phyloP scores from a whole-genome alignment of 35 echinoderm and acorn worm species.

The Lytechinus pictus region DNA sequence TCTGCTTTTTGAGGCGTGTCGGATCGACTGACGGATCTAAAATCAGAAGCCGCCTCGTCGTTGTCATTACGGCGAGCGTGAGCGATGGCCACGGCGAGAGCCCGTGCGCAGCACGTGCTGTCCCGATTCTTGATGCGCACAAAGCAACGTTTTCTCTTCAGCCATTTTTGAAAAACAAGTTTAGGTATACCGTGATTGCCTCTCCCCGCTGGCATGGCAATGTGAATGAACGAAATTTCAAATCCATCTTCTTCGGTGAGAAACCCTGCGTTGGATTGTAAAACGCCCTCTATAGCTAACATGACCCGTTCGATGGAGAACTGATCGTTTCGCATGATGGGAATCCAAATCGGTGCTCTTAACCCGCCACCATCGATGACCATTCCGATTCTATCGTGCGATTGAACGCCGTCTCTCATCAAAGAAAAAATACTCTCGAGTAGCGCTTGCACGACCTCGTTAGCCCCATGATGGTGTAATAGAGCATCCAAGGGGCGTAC shows the following conservation, averaged over 20 bases:
- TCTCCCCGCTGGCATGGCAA: not conserved
- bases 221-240: not conserved
- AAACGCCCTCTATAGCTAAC: not conserved
- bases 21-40: not conserved
- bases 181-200: not conserved
- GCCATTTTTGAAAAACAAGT: not conserved
- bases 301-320: constrained; percentile 25
- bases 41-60: not conserved
- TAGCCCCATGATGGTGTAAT: not conserved
- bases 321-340: not conserved
- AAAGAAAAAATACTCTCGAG: not conserved
- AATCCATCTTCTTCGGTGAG: not conserved
- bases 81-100: not conserved
- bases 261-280: not conserved
- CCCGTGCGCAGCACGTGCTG: not conserved
- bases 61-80: not conserved
- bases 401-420: too few relatives aligned
- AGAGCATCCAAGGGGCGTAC: not conserved
- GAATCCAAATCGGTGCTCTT: constrained; percentile 26
- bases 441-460: not conserved
- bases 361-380: constrained; percentile 13
- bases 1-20: not conserved
- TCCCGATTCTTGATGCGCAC: constrained; percentile 8
- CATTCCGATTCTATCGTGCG: not conserved
- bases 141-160: constrained; percentile 7